Percentiles rank a stretch among this genome's conserved stretches.
phyloP scores from a whole-genome alignment of 2,797 vertebrate genomes.

The Mustela erminea region DNA sequence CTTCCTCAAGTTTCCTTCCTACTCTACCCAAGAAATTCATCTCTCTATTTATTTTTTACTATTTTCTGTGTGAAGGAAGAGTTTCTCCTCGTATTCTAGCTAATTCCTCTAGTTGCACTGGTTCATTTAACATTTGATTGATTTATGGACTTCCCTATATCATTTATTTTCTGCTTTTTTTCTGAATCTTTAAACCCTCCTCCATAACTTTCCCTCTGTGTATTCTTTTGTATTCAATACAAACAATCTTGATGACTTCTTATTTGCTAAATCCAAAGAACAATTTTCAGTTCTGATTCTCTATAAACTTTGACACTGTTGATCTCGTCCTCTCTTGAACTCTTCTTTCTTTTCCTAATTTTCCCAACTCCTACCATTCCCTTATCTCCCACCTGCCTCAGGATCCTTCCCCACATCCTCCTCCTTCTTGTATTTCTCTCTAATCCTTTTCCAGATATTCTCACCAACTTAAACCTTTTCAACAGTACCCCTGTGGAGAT shows the following conservation, averaged over 20 bases:
- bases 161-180: neutral
- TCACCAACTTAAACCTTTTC: neutral
- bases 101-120: neutral
- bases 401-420: neutral
- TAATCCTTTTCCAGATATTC: neutral
- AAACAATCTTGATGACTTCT: neutral
- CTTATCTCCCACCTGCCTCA: neutral
- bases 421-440: neutral
- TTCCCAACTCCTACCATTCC: neutral
- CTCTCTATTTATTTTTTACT: neutral
- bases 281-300: neutral
- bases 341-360: neutral
- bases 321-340: neutral
- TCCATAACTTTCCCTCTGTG: neutral
- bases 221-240: neutral
- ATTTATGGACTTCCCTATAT: neutral
- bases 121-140: neutral
- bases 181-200: neutral
- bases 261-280: neutral
- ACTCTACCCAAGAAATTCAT: neutral
- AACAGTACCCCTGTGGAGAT: neutral
- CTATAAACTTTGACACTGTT: neutral
- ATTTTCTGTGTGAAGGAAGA: neutral
- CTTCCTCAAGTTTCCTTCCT: neutral
- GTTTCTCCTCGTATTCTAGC: neutral